Evolutionary conservation across 2,888 invertebrate species (phyloP).

Genomic region (Leucophenga montana): DNA sequence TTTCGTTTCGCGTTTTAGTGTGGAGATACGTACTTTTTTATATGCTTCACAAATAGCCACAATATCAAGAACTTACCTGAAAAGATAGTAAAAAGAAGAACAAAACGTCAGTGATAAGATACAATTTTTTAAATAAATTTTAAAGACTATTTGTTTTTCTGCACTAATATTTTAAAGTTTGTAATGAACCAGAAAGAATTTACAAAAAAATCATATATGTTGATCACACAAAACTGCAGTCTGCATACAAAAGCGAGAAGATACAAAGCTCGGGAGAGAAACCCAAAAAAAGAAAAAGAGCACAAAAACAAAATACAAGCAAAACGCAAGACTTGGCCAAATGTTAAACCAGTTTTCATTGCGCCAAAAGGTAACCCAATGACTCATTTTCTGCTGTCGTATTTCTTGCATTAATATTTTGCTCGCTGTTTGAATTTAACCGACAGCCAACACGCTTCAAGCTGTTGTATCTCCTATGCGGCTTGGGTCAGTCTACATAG

Average conservation of each 20-base stretch:
- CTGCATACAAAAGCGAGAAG: background rate
- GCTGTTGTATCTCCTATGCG: background rate
- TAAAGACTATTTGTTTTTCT: no score
- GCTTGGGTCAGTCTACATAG: background rate
- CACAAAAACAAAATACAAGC: background rate
- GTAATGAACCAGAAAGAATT: no score
- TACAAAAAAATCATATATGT: no score
- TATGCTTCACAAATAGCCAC: no score
- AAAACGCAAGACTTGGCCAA: background rate
- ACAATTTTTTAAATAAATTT: no score
- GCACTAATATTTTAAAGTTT: no score
- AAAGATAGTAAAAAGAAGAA: no score
- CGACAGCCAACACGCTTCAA: conserved; percentile 2
- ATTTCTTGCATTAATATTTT: background rate
- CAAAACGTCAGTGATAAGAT: no score
- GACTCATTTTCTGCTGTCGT: conserved; percentile 6
- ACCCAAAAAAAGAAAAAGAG: background rate
- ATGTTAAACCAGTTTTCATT: conserved; percentile 23
- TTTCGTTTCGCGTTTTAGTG: no score
- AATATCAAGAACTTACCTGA: no score
- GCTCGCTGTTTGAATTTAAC: background rate
- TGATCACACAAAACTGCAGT: background rate
- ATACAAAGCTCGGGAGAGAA: background rate
- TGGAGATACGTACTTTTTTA: no score
- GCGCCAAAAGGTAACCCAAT: conserved; percentile 11